Base-by-base conservation (phyloP, 2,888 invertebrate species). In the Oscheius sp. region DNA sequence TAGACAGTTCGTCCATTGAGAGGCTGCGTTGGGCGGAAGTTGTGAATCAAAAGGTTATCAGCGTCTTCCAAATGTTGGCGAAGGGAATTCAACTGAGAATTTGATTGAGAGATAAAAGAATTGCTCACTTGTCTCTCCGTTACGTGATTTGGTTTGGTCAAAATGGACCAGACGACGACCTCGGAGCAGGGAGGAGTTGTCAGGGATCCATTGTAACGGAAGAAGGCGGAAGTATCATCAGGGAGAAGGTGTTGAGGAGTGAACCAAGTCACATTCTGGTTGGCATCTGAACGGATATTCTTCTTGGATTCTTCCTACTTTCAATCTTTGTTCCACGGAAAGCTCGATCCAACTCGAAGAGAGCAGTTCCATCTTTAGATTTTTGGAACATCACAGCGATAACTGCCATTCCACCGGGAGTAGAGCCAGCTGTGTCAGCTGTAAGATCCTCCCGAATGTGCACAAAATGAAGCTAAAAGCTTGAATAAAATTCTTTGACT, bases 141-240 rank as follows among this genome's bases (percentile, higher is more conserved):
- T 4, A 65, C 65, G 20, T 53, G 39, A 17, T 53, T 65, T 0
- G 65, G 65, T 25, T 50, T 50, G 3, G 33, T 23, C n/a, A 65
- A 17, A 31, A 65, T 50, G 4, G 39, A 29, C 65, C 65, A 65
- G 1, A 50, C 17, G n/a, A 65, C 65, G 12, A 39, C 48, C 25
- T 65, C 65, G 3, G 52, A 50, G 42, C 52, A 65, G 8, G 53
- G 65, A 20, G 65, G 65, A 17, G 65, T 65, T 5, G 52, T 65
- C 27, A 65, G 25, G 0, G 65, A 65, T 5, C 65, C 65, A 37
- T 65, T 65, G 39, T 65, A 65, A n/a, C 53, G 53, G 52, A 52
- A 65, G 53, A 65, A 65, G 23, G 52, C 37, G 1, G 65, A 65
- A 25, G 52, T 50, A 34, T 65, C 65, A 6, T 23, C 23, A 2